Evolutionary conservation across 23 tunicate species (phyloP), one percentile per base, ranked within the genome.

Genomic region (Ciona savignyi): DNA sequence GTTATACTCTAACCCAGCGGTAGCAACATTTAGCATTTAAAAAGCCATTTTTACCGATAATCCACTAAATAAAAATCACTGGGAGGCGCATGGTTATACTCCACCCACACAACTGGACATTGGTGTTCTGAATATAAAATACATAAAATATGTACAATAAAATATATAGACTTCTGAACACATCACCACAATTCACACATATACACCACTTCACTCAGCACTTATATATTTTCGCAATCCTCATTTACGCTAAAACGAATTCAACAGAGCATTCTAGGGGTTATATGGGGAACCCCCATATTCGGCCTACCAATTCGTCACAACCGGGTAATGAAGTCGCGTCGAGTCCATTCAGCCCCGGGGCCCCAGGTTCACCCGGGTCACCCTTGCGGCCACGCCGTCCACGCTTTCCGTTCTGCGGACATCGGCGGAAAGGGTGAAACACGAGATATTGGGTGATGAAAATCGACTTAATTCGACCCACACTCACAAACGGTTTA

Each of bases 311-410:
- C 56, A 42, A 42, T 42, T 42, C 56, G 15, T 42, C 56, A 6
- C 11, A 42, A 42, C 56, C 9, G n/a, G n/a, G n/a, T n/a, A n/a
- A n/a, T n/a, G n/a, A n/a, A 42, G 15, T 42, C 9, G 11, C 83
- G 66, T 84, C 83, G 23, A 75, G 71, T 68, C 97, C 97, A 70
- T 90, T 83, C 71, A 90, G 68, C 22, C 97, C 97, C 22, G 89
- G 89, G 6, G 75, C 77, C 29, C 97, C 97, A n/a, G 66, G 68
- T 3, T 90, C 97, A 23, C 97, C 97, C 31, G 51, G 71, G 23
- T 25, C 33, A 1, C 97, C 97, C 70, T 80, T 83, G 28, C 77
- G 42, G 25, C 97, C 97, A 22, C 97, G 68, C 61, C 82, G 69
- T 25, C 87, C 96, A 29, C 78, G 75, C 32, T 29, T 72, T 23